Evolutionary conservation across 92 coral and sea anemone species (phyloP).

Genomic region (Porites lobata): DNA sequence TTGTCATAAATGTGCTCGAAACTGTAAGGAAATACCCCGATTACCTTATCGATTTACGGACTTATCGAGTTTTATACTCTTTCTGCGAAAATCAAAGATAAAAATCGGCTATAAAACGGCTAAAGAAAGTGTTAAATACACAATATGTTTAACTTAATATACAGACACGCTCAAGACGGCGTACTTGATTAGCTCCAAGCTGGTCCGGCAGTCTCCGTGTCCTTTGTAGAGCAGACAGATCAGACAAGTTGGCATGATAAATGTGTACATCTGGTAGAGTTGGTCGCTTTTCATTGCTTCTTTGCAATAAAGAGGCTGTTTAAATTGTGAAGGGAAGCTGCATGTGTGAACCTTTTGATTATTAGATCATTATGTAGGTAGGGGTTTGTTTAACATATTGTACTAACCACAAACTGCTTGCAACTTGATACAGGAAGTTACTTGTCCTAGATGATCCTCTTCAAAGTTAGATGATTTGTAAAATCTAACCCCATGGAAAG

Average conservation of each 20-base stretch:
- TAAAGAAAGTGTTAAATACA: not conserved
- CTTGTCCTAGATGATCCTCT: not conserved
- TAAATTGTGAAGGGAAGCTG: not conserved
- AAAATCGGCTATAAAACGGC: not conserved
- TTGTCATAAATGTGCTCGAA: not conserved
- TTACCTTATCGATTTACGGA: not conserved
- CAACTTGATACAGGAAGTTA: not conserved
- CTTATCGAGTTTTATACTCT: not conserved
- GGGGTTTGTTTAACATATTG: too few relatives aligned
- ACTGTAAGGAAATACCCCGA: not conserved
- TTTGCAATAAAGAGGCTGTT: not conserved
- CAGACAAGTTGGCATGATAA: constrained; percentile 8
- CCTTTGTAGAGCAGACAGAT: not conserved
- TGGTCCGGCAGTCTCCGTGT: not conserved
- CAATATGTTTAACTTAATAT: not conserved
- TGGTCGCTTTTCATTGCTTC: not conserved
- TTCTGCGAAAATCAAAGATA: not conserved
- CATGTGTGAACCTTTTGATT: not conserved
- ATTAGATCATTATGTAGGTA: too few relatives aligned
- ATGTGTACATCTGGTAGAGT: constrained; percentile 12
- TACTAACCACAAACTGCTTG: not conserved
- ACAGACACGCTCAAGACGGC: constrained; percentile 29
- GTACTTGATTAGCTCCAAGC: not conserved
- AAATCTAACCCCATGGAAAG: not conserved
- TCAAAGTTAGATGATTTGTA: not conserved